Conservation (phyloP, 2,888 invertebrate genomes). For the Odontothrips loti region DNA sequence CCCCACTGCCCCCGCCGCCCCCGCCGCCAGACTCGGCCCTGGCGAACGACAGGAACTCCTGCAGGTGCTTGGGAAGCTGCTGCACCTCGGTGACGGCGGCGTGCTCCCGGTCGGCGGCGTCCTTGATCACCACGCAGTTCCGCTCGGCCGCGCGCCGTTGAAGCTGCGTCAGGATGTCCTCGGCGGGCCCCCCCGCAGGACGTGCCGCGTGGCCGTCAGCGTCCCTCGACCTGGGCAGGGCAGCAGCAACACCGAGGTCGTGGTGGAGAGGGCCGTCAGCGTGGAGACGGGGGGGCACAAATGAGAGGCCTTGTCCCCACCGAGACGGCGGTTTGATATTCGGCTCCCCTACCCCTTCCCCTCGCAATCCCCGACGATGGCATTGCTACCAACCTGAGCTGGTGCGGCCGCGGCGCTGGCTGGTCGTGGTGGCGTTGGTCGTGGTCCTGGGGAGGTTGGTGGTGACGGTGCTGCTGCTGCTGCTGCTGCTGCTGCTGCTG, state of each 20-base stretch:
- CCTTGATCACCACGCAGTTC: conserved; percentile 12
- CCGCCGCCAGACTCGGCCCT: conserved; percentile 39
- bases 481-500: neutral
- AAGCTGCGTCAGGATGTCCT: conserved; percentile 8
- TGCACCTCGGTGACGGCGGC: conserved; percentile 26
- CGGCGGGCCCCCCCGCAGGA: neutral
- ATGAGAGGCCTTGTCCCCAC: too few species aligned
- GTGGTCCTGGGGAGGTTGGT: too few species aligned
- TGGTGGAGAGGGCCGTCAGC: too few species aligned
- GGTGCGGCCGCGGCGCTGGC: neutral
- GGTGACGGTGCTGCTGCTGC: neutral
- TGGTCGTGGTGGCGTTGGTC: neutral
- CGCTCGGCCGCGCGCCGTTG: conserved; percentile 28
- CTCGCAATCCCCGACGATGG: neutral
- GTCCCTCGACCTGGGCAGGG: too few species aligned
- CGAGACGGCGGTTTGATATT: too few species aligned
- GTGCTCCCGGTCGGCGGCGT: conserved; percentile 4
- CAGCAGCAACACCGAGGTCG: too few species aligned
- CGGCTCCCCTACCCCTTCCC: too few species aligned
- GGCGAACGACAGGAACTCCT: conserved; percentile 66
- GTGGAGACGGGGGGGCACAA: too few species aligned
- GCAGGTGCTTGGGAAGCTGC: conserved; percentile 67
- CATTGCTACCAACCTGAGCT: neutral
- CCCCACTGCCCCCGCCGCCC: conserved; percentile 40
- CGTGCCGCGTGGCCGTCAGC: too few species aligned